A percentile compares a stretch with the other conserved stretches of the same genome.
phyloP scores from a whole-genome alignment of 2,797 vertebrate species.

The Etheostoma perlongum region DNA sequence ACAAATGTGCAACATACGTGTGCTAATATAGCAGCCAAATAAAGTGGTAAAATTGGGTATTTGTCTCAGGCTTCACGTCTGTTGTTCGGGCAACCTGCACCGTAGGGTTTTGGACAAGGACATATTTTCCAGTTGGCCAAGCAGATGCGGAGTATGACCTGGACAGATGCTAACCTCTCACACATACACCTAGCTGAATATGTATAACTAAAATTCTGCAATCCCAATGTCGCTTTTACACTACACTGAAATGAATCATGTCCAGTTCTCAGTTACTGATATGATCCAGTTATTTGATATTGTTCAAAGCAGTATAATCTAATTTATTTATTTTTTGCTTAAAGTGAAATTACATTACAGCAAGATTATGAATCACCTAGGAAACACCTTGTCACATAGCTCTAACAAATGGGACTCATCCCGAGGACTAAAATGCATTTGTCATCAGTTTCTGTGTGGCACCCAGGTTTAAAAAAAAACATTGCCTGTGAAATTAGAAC shows the following conservation, averaged over 20 bases:
- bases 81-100: conserved; percentile 21
- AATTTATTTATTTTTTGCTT: conserved; percentile 43
- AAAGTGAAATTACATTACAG: conserved; percentile 60
- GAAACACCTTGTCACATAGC: conserved; percentile 50
- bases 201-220: neutral
- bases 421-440: conserved; percentile 24
- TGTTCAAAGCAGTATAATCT: conserved; percentile 27
- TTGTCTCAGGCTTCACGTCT: neutral
- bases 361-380: conserved; percentile 61
- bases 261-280: conserved; percentile 21
- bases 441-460: conserved; percentile 35
- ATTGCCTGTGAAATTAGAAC: conserved; percentile 10
- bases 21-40: neutral
- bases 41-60: neutral
- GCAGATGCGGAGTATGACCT: conserved; percentile 25
- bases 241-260: conserved; percentile 3
- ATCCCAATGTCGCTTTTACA: conserved; percentile 8
- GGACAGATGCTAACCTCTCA: conserved; percentile 29
- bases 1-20: neutral
- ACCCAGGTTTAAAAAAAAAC: conserved; percentile 7
- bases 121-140: conserved; percentile 9
- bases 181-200: neutral
- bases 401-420: conserved; percentile 57
- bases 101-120: neutral
- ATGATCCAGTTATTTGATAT: conserved; percentile 20